Evolutionary conservation across 2,888 invertebrate genomes (phyloP), one percentile per base, ranked within the genome.

Genomic region (Leptopterna dolabrata): DNA sequence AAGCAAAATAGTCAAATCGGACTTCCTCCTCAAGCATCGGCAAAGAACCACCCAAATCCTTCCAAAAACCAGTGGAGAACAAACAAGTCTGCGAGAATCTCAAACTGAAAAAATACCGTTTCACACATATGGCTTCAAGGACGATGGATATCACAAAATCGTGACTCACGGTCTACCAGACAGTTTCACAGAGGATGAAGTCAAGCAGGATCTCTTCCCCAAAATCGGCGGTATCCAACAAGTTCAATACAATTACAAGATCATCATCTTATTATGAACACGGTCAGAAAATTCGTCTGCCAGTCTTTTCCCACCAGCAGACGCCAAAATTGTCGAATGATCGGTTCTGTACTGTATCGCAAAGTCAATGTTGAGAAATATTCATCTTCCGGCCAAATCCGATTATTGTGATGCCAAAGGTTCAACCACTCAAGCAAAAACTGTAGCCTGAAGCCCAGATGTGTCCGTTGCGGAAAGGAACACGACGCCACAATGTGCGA

Each of bases 121-220:
- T 30, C 76, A 76, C 29, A 76, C 76, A 36, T 76, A 30, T 14
- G 76, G 76, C 0, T 76, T 76, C 19, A 76, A 76, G 41, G 36
- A 36, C 14, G 76, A 76, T 43, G n/a, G 76, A 24, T 43, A 76
- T 4, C 29, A 43, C 43, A 36, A 36, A 24, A 41, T 76, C 19
- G 76, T 76, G 1, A 76, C 43, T n/a, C 76, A 76, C 19, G 76
- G 76, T 19, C 76, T 76, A 11, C 76, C 76, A n/a, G 41, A 41
- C 1, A 76, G 14, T 36, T 43, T 76, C 4, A 19, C 43, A 2
- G 30, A 29, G 13, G n/a, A 4, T 3, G 73, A 73, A 29, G 36
- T 73, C 36, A 29, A 30, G 3, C 29, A 29, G 1, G 73, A 73
- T 3, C 73, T 29, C 29, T 0, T 14, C 0, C 24, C 16, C 1